Evolutionary conservation across 2,113 vertebrate genomes (phyloP).

Genomic region (Gadus macrocephalus): DNA sequence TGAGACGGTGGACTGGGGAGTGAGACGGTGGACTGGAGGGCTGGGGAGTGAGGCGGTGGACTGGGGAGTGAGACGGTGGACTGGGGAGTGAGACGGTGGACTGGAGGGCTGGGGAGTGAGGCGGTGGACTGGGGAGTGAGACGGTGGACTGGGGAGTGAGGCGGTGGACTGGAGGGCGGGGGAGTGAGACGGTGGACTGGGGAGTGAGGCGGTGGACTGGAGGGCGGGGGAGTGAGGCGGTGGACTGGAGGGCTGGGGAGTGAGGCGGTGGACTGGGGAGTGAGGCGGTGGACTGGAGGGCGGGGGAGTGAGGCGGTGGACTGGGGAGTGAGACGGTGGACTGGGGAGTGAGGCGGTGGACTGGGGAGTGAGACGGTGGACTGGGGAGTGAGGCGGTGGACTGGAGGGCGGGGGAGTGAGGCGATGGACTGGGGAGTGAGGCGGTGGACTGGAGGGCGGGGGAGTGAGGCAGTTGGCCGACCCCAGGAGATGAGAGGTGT

Average conservation of each 20-base stretch:
- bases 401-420: not conserved
- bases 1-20: too few relatives aligned
- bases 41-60: too few relatives aligned
- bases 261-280: not conserved
- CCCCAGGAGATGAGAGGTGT: constrained; percentile 61
- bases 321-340: too few relatives aligned
- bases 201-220: not conserved
- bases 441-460: too few relatives aligned
- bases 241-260: too few relatives aligned
- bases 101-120: too few relatives aligned
- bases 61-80: too few relatives aligned
- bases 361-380: not conserved
- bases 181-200: not conserved
- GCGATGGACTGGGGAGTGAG: too few relatives aligned
- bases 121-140: too few relatives aligned
- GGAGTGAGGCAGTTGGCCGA: constrained; percentile 35
- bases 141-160: too few relatives aligned
- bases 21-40: too few relatives aligned
- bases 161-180: too few relatives aligned
- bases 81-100: not conserved
- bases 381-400: not conserved
- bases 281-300: not conserved
- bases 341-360: constrained; percentile 6
- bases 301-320: not conserved
- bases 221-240: not conserved